Evolutionary conservation across 2,113 vertebrate species (phyloP).

Genomic region (Ailuropoda melanoleuca): DNA sequence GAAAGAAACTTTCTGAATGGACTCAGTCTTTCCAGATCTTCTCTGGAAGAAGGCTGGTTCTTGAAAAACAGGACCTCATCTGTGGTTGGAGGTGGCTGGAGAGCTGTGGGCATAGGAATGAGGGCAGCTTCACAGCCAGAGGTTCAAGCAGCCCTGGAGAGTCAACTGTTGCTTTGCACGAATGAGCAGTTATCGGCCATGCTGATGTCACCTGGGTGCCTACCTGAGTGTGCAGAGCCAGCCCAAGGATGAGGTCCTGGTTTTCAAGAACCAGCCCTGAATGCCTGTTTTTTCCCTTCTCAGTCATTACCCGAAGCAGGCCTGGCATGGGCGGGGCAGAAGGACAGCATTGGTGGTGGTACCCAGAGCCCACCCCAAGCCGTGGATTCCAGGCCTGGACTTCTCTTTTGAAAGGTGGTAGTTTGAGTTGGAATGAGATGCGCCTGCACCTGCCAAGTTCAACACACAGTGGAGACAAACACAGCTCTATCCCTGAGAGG

Average conservation of each 20-base stretch:
- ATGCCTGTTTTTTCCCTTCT: background rate
- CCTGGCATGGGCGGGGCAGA: background rate
- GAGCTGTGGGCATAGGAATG: background rate
- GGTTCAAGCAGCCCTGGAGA: background rate
- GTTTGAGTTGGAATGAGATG: conserved; percentile 77
- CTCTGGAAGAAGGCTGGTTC: background rate
- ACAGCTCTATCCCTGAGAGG: conserved; percentile 65
- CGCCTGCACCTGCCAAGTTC: conserved; percentile 81
- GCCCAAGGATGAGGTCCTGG: background rate
- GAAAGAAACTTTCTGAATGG: background rate
- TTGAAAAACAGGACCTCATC: background rate
- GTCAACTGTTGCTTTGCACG: background rate
- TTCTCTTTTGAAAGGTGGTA: conserved; percentile 75
- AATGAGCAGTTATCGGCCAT: background rate
- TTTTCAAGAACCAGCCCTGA: background rate
- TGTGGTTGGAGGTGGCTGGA: background rate
- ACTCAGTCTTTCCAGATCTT: background rate
- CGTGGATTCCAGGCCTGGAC: background rate
- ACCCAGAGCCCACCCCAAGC: background rate
- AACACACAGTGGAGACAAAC: conserved; percentile 80
- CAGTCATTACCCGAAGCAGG: background rate
- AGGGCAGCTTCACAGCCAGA: background rate
- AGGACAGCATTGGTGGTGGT: background rate
- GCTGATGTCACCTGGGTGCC: background rate
- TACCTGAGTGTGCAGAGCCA: background rate